Percentiles rank a stretch among this genome's conserved stretches.
These are phyloP conservation scores for Dioctria rufipes DNA, from an alignment of 2,888 invertebrate species.

Conservation along the genomic window DNA sequence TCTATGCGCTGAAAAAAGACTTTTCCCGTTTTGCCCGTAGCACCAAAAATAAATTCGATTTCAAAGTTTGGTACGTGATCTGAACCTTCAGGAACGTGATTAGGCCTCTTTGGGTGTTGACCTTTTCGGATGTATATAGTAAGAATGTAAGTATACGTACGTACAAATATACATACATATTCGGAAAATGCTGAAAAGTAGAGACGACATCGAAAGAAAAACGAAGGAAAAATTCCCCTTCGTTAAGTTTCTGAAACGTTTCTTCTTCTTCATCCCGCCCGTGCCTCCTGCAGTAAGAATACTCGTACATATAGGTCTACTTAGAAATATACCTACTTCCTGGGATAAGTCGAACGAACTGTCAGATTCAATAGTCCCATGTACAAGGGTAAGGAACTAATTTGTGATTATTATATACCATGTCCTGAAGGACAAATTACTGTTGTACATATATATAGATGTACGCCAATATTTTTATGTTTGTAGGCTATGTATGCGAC, in stretches of 20 bases:
- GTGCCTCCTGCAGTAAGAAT: background rate
- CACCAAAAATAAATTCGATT: constrained; percentile 53
- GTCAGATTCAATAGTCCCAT: constrained; percentile 12
- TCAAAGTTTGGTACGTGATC: constrained; percentile 55
- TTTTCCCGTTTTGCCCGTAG: constrained; percentile 49
- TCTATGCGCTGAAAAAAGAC: constrained; percentile 10
- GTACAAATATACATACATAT: background rate
- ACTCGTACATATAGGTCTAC: background rate
- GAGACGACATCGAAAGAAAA: constrained; percentile 29
- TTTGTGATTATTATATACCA: constrained; percentile 42
- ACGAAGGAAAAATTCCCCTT: constrained; percentile 29
- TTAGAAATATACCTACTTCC: background rate
- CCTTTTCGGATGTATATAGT: constrained; percentile 20
- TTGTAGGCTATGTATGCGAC: background rate
- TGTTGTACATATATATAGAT: background rate
- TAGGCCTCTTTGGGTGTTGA: constrained; percentile 52
- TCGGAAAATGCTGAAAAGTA: constrained; percentile 13
- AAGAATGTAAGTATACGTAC: too few relatives aligned
- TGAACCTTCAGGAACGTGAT: constrained; percentile 54
- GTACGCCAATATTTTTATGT: background rate
- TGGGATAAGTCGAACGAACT: constrained; percentile 22
- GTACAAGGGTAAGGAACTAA: constrained; percentile 39
- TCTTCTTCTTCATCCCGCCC: background rate
- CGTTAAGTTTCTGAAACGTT: background rate
- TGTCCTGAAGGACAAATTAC: constrained; percentile 37